A percentile compares a stretch with the other conserved stretches of the same genome.
Conservation (phyloP, 2,113 vertebrate species). For the Sarotherodon lohbergeri region DNA sequence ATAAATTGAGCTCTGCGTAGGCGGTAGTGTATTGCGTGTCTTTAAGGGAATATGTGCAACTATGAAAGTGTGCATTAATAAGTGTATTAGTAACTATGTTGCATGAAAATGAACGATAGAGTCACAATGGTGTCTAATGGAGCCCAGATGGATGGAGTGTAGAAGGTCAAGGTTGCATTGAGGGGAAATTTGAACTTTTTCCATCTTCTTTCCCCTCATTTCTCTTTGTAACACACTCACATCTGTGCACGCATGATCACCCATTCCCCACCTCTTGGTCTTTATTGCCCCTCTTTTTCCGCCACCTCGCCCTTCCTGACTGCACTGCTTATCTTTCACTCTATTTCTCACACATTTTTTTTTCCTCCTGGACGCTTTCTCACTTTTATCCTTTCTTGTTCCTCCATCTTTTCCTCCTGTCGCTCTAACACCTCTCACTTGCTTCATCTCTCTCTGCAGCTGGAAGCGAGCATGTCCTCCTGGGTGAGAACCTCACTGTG, state of each 20-base stretch:
- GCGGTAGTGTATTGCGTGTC: neutral
- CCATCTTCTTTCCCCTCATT: neutral
- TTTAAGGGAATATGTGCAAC: neutral
- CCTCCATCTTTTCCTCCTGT: neutral
- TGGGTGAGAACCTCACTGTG: conserved; percentile 88
- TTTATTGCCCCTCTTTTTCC: conserved; percentile 12
- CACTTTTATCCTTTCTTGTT: neutral
- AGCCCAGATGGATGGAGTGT: neutral
- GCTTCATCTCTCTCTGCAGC: conserved; percentile 71
- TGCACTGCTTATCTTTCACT: conserved; percentile 17
- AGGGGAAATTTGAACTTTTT: neutral
- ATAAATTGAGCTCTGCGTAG: neutral
- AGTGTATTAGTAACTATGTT: neutral
- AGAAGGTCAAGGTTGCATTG: conserved; percentile 28
- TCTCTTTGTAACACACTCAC: conserved; percentile 27
- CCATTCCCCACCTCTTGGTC: neutral
- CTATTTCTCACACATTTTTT: neutral
- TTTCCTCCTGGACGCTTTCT: neutral
- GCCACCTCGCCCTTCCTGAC: neutral
- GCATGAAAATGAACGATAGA: neutral
- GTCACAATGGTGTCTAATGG: conserved; percentile 2
- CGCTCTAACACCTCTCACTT: neutral
- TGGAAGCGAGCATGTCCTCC: conserved; percentile 78
- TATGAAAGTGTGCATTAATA: neutral
- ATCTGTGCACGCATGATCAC: neutral